Conservation (phyloP, 2,888 invertebrate genomes). For the Drosophila histrio region DNA sequence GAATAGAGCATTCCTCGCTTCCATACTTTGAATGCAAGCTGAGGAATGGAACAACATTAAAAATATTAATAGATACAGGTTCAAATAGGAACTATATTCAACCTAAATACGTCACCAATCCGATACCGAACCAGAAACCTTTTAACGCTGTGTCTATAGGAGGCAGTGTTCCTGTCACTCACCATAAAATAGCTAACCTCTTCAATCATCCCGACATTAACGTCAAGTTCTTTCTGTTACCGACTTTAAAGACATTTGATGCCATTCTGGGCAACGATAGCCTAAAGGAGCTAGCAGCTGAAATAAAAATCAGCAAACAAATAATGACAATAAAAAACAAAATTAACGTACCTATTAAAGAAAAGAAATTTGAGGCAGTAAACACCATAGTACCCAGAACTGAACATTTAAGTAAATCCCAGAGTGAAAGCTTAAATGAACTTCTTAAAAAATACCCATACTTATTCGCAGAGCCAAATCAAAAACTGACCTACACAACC, state of each 20-base stretch:
- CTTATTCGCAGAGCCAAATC: conserved; percentile 30
- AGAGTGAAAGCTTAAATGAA: not conserved
- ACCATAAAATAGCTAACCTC: not conserved
- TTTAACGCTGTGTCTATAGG: not conserved
- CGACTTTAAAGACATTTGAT: not conserved
- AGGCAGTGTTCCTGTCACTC: not conserved
- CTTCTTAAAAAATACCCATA: conserved; percentile 8
- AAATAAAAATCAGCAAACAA: conserved; percentile 1
- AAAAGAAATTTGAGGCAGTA: no score
- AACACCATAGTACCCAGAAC: not conserved
- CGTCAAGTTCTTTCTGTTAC: not conserved
- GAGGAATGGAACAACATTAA: not conserved
- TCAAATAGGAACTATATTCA: not conserved
- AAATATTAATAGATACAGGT: not conserved
- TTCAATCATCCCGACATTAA: not conserved
- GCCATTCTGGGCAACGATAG: not conserved
- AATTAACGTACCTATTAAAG: no score
- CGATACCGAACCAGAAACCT: not conserved
- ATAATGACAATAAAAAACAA: not conserved
- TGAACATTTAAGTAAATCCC: not conserved
- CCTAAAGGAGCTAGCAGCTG: not conserved
- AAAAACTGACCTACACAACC: conserved; percentile 26
- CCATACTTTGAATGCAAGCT: conserved; percentile 4
- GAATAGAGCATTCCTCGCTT: no score
- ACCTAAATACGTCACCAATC: not conserved